These are phyloP conservation scores for Andinoacara biseriatus DNA, from an alignment of 2,113 vertebrate genomes.

Conservation along the genomic window DNA sequence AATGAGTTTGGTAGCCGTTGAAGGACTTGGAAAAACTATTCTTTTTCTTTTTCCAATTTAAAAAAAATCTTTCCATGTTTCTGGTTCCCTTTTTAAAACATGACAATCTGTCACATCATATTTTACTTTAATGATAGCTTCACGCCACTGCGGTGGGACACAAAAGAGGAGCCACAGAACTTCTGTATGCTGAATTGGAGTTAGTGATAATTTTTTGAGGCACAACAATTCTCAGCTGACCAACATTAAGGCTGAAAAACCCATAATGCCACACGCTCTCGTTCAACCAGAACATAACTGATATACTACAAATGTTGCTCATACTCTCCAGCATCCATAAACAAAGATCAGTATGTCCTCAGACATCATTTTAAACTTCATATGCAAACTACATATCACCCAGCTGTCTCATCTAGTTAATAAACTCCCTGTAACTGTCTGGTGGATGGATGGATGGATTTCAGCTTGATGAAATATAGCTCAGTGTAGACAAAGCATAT, in stretches of 20 bases:
- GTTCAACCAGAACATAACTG: background rate
- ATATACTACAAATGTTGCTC: background rate
- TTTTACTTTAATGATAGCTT: background rate
- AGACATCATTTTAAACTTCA: background rate
- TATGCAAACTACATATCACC: background rate
- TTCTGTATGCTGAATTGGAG: background rate
- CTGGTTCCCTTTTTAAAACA: background rate
- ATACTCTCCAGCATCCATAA: background rate
- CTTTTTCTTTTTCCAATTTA: background rate
- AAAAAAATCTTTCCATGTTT: background rate
- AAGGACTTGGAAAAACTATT: background rate
- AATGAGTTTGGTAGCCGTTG: background rate
- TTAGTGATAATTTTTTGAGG: background rate
- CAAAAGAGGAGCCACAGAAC: background rate
- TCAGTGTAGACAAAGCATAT: constrained; percentile 2
- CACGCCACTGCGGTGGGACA: background rate
- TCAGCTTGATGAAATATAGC: constrained; percentile 14
- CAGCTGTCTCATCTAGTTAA: background rate
- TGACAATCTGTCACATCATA: background rate
- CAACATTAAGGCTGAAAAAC: background rate
- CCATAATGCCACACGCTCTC: background rate
- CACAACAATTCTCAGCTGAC: background rate
- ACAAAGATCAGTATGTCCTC: background rate
- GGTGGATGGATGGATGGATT: constrained; percentile 8
- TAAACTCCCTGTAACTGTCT: constrained; percentile 9